phyloP scores from a whole-genome alignment of 2,113 vertebrate species.

The Erythrolamprus reginae region DNA sequence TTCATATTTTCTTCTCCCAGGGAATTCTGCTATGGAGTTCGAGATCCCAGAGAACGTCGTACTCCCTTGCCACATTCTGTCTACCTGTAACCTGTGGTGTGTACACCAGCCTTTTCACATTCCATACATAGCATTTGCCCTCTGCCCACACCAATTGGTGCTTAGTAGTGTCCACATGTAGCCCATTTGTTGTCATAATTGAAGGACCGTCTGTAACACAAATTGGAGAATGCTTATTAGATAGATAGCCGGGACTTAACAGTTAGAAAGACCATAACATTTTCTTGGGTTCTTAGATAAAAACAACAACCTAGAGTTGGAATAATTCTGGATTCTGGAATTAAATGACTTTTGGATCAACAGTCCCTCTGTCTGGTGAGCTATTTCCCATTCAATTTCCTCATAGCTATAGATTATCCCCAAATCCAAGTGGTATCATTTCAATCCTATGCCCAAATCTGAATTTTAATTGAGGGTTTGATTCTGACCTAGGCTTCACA shows the following conservation, averaged over 20 bases:
- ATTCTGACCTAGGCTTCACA: too few species aligned
- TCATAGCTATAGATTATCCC: background rate
- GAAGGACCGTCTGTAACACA: too few species aligned
- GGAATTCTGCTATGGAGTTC: background rate
- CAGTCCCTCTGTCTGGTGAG: too few species aligned
- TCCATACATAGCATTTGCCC: background rate
- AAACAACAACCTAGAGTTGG: too few species aligned
- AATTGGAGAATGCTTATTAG: too few species aligned
- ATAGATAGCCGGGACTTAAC: too few species aligned
- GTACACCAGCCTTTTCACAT: background rate
- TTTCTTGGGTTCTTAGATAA: too few species aligned
- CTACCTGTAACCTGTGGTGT: background rate
- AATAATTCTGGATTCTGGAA: too few species aligned
- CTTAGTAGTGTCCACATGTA: background rate
- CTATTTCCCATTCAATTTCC: background rate
- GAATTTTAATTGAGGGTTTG: background rate
- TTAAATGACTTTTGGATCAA: too few species aligned
- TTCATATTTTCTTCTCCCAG: background rate
- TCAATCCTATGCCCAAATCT: background rate
- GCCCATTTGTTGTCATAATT: too few species aligned
- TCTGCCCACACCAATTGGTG: background rate
- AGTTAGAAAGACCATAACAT: too few species aligned
- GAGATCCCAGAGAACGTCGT: background rate
- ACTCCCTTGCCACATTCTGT: background rate
- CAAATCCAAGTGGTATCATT: background rate